Percentiles rank a stretch among this genome's conserved stretches.
These are phyloP conservation scores for Caenorhabditis sulstoni DNA, from an alignment of 2,888 invertebrate species.

Conservation along the genomic window DNA sequence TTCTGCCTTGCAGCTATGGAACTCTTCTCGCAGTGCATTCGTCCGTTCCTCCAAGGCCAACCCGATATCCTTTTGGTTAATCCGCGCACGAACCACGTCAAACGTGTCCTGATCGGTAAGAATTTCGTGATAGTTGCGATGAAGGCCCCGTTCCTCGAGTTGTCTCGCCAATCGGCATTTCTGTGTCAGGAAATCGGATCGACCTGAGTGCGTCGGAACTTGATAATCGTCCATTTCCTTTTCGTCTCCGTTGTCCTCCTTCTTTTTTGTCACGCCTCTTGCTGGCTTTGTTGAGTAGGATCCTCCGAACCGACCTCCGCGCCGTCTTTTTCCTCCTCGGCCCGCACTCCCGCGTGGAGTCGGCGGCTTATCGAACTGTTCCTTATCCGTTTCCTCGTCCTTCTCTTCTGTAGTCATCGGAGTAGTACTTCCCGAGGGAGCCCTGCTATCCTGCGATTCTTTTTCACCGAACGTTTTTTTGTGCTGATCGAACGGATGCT, in stretches of 20 bases:
- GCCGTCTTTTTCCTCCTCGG: slow-evolving; percentile 6
- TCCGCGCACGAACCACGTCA: too few relatives aligned
- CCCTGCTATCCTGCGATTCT: background rate
- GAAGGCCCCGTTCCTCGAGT: slow-evolving; percentile 1
- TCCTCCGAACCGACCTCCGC: slow-evolving; percentile 22
- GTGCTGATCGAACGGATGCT: background rate
- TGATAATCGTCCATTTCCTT: slow-evolving; percentile 1
- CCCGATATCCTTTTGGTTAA: background rate
- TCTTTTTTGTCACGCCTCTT: background rate
- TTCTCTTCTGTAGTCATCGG: slow-evolving; percentile 3
- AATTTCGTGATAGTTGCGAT: background rate
- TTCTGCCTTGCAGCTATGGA: background rate
- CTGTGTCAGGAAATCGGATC: slow-evolving; percentile 14
- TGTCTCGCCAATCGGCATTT: slow-evolving; percentile 19
- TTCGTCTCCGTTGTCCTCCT: slow-evolving; percentile 10
- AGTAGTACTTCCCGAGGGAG: slow-evolving; percentile 11
- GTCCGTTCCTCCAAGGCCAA: slow-evolving; percentile 21
- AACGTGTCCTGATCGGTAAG: background rate
- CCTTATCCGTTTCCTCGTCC: background rate
- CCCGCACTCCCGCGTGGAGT: background rate
- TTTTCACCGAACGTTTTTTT: background rate
- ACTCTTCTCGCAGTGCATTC: slow-evolving; percentile 8
- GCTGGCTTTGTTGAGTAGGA: background rate
- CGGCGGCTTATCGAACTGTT: background rate
- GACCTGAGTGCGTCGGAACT: background rate